Base-by-base conservation (phyloP, 2,888 invertebrate genomes). In the Ashinkailepas kermadecensis region DNA sequence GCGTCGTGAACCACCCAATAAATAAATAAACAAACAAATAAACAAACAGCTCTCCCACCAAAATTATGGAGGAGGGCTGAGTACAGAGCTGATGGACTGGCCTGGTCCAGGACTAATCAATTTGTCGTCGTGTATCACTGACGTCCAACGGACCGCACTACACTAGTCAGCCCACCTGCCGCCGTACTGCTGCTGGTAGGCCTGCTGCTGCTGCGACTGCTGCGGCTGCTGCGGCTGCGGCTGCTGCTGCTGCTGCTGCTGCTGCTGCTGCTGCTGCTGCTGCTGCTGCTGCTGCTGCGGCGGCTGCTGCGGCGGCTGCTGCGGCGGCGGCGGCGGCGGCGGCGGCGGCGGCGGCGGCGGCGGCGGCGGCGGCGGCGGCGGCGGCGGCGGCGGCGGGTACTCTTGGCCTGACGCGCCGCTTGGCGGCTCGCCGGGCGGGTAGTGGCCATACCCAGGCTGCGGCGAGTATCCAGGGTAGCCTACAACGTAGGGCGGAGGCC, bases 401-500 rank as follows among this genome's bases (percentile, higher is more conserved):
- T 65, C 65, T 23, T 65, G 70, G 6, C 70, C 39, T 10, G 39
- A 13, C 4, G 70, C 39, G 25, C 70, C 70, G 70, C 39, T 39
- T 0, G 70, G 25, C 2, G 65, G 62, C 62, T 62, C 18, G 62
- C 62, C 62, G n/a, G 65, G 70, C 70, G 70, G 70, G 70, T 70
- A 70, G 39, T 25, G 39, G 39, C 70, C 70, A 39, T 70, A 70
- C 9, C 70, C 70, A 0, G 70, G 70, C 39, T 70, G 70, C 39
- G 70, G 70, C 39, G 70, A 39, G 70, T 70, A 70, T 39, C 70
- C 70, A 11, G 70, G 39, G 39, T 70, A 70, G 39, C 70, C 70
- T 70, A 39, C 11, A 65, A 65, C 65, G 23, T 12, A 23, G 65
- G 23, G 23, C 9, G 64, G 18, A 62, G 39, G 39, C 62, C 8